Evolutionary conservation across 2,797 vertebrate genomes (phyloP).

Genomic region (Acomys russatus): DNA sequence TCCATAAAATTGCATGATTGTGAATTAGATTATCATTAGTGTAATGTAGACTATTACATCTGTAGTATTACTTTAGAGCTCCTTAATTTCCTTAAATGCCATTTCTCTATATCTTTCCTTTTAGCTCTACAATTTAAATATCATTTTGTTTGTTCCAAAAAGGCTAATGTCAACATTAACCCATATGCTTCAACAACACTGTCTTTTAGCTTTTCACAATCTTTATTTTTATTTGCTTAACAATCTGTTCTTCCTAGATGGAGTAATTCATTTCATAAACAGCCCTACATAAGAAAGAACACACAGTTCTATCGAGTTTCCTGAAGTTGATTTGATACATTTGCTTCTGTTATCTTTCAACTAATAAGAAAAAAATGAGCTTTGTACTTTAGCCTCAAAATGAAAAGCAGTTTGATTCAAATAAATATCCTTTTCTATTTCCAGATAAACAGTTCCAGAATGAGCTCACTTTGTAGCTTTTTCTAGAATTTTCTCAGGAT

Average conservation of each 20-base stretch:
- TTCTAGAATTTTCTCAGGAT: slow-evolving; percentile 35
- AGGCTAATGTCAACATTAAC: not conserved
- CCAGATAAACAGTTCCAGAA: slow-evolving; percentile 4
- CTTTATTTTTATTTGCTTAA: not conserved
- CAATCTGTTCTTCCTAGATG: not conserved
- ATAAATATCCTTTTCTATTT: slow-evolving; percentile 22
- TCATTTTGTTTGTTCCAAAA: slow-evolving; percentile 30
- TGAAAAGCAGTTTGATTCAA: slow-evolving; percentile 21
- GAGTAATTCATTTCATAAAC: slow-evolving; percentile 40
- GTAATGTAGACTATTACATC: not conserved
- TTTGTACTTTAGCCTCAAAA: slow-evolving; percentile 43
- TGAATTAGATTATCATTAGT: slow-evolving; percentile 1
- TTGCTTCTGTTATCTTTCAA: slow-evolving; percentile 37
- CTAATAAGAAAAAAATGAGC: slow-evolving; percentile 51
- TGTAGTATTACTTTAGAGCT: not conserved
- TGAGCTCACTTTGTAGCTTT: slow-evolving; percentile 25
- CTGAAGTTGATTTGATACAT: not conserved
- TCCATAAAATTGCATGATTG: slow-evolving; percentile 8
- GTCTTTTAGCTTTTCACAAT: not conserved
- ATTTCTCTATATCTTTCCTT: not conserved
- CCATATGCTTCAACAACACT: not conserved
- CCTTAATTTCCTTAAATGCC: not conserved
- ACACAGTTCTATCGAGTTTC: slow-evolving; percentile 19
- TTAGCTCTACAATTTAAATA: slow-evolving; percentile 7
- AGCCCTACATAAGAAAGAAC: slow-evolving; percentile 15